Percentiles rank a stretch among this genome's conserved stretches.
Conservation (phyloP, 2,888 invertebrate genomes). For the Pardosa pseudoannulata region DNA sequence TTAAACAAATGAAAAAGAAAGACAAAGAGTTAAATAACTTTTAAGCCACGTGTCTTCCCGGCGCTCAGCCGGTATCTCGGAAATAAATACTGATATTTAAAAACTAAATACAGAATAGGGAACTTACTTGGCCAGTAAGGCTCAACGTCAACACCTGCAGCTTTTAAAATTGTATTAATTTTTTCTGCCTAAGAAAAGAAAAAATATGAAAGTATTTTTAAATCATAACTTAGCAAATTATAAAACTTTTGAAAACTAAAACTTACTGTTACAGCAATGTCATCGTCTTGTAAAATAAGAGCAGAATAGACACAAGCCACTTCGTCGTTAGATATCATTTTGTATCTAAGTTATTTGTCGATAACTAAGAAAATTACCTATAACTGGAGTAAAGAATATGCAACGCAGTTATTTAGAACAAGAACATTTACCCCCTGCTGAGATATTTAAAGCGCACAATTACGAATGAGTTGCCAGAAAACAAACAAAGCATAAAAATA, state of each 20-base stretch:
- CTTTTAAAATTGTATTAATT: slow-evolving; percentile 96
- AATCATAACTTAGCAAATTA: neutral
- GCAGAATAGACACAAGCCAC: slow-evolving; percentile 98
- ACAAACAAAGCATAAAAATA: neutral
- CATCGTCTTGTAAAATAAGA: slow-evolving; percentile 96
- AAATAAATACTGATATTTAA: too few relatives aligned
- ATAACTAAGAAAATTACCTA: neutral
- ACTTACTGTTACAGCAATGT: slow-evolving; percentile 90
- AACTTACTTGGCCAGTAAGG: slow-evolving; percentile 95
- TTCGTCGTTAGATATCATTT: slow-evolving; percentile 90
- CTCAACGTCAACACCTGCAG: slow-evolving; percentile 96
- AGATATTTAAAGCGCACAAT: slow-evolving; percentile 1
- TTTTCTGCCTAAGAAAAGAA: slow-evolving; percentile 88
- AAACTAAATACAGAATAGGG: too few relatives aligned
- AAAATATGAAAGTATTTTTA: neutral
- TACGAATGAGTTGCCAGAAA: neutral
- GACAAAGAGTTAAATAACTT: too few relatives aligned
- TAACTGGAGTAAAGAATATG: neutral
- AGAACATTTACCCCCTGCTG: neutral
- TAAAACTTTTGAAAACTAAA: neutral
- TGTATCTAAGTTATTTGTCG: neutral
- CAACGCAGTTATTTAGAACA: neutral
- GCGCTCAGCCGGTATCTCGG: too few relatives aligned
- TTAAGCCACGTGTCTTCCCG: too few relatives aligned
- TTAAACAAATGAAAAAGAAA: too few relatives aligned